Conservation (phyloP, 1,140 invertebrate species). For the Drosophila funebris region DNA sequence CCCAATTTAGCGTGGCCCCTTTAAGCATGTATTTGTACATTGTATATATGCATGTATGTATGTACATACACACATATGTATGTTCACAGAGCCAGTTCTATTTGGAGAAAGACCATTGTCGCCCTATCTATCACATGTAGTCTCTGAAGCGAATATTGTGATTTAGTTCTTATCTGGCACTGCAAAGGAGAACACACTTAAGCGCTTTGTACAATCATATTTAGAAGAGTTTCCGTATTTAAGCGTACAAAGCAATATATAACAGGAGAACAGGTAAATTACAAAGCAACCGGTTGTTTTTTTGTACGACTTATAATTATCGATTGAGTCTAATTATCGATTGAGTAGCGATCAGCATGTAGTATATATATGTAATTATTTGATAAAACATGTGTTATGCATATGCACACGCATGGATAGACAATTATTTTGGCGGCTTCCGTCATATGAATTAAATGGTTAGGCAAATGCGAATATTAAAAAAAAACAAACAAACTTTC, state of each 20-base stretch:
- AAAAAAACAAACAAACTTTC: not conserved
- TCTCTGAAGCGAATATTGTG: not conserved
- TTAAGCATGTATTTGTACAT: not conserved
- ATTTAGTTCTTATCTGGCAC: slow-evolving; percentile 13
- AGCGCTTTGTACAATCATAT: not conserved
- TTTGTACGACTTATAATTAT: not conserved
- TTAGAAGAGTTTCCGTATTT: not conserved
- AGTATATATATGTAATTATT: not conserved
- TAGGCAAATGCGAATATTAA: not conserved
- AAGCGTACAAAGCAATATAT: not conserved
- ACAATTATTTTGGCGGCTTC: no score
- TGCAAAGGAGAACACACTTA: not conserved
- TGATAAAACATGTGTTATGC: not conserved
- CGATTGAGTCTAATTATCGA: not conserved
- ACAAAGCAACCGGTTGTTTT: not conserved
- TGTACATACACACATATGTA: not conserved
- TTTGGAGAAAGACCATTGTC: slow-evolving; percentile 1
- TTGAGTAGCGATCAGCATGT: not conserved
- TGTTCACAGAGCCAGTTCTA: slow-evolving; percentile 21
- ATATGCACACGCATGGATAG: not conserved
- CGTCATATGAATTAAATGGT: no score
- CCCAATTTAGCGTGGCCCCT: not conserved
- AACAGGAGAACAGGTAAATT: not conserved
- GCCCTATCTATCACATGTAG: slow-evolving; percentile 21
- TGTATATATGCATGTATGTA: not conserved